Conservation (phyloP, 2,797 vertebrate genomes). For the Sebastes alutus region DNA sequence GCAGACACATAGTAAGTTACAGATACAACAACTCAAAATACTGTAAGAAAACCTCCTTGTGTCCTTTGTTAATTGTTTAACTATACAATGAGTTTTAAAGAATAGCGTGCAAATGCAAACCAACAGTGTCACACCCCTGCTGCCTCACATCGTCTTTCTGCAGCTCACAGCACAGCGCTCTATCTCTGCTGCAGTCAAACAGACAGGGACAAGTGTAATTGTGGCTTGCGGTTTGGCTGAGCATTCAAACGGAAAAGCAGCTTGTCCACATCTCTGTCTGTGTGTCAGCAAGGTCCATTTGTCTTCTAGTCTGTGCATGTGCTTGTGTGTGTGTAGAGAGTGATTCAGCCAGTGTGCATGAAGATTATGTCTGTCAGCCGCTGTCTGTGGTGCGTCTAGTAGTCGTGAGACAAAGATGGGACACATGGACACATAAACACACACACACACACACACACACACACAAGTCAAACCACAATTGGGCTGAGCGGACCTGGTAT, state of each 20-base stretch:
- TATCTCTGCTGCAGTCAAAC: conserved; percentile 62
- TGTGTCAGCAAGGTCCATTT: conserved; percentile 71
- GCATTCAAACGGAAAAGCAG: conserved; percentile 77
- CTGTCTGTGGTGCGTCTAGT: conserved; percentile 51
- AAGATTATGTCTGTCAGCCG: conserved; percentile 52
- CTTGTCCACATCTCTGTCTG: conserved; percentile 74
- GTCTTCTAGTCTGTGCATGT: conserved; percentile 39
- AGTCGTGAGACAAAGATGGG: conserved; percentile 62
- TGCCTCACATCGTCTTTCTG: conserved; percentile 34
- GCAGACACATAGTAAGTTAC: background rate
- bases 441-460: conserved; percentile 12
- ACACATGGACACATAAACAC: conserved; percentile 34
- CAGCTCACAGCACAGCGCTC: conserved; percentile 3
- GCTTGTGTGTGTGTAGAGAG: background rate
- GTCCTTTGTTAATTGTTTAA: background rate
- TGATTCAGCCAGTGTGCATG: conserved; percentile 15
- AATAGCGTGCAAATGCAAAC: background rate
- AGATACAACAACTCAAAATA: background rate
- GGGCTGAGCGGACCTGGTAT: conserved; percentile 59
- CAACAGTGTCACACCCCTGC: conserved; percentile 9
- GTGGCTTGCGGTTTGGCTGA: conserved; percentile 75
- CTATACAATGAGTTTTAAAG: background rate
- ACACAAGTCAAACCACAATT: conserved; percentile 44
- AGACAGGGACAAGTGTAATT: conserved; percentile 80
- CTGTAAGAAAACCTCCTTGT: background rate